Evolutionary conservation across 2,888 invertebrate genomes (phyloP).

Genomic region (Drosophila demipolita): DNA sequence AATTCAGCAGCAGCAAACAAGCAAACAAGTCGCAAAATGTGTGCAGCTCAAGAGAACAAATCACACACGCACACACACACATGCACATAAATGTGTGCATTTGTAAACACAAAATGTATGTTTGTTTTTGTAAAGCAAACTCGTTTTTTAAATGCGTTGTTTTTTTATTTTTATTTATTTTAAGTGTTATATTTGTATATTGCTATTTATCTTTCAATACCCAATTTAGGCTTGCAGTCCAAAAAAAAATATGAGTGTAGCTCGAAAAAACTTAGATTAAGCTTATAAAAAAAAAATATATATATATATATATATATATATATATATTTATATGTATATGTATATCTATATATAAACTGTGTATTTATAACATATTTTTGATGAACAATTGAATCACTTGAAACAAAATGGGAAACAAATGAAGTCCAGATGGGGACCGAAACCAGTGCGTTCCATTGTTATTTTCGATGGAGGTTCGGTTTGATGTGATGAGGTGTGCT

Average conservation of each 20-base stretch:
- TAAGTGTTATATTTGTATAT: neutral
- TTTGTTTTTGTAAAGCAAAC: constrained; percentile 37
- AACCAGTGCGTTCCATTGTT: constrained; percentile 1
- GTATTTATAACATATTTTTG: neutral
- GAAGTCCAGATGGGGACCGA: constrained; percentile 13
- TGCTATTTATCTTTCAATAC: constrained; percentile 20
- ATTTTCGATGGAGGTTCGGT: constrained; percentile 14
- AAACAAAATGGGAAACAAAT: constrained; percentile 19
- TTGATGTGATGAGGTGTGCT: neutral
- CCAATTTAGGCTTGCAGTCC: constrained; percentile 36
- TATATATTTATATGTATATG: neutral
- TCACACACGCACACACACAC: constrained; percentile 21
- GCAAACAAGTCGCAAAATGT: constrained; percentile 48
- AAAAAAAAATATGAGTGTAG: constrained; percentile 39
- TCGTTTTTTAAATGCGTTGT: constrained; percentile 66
- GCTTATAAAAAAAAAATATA: constrained; percentile 28
- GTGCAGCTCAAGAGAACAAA: constrained; percentile 46
- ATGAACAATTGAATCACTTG: constrained; percentile 21
- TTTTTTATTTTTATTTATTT: constrained; percentile 40
- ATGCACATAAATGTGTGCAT: neutral
- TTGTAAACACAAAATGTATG: constrained; percentile 13
- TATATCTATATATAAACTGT: neutral
- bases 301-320: no score
- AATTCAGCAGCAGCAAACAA: constrained; percentile 12
- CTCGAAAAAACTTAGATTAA: constrained; percentile 46